phyloP scores from a whole-genome alignment of 2,113 vertebrate genomes.

The Calyptommatus sinebrachiatus region DNA sequence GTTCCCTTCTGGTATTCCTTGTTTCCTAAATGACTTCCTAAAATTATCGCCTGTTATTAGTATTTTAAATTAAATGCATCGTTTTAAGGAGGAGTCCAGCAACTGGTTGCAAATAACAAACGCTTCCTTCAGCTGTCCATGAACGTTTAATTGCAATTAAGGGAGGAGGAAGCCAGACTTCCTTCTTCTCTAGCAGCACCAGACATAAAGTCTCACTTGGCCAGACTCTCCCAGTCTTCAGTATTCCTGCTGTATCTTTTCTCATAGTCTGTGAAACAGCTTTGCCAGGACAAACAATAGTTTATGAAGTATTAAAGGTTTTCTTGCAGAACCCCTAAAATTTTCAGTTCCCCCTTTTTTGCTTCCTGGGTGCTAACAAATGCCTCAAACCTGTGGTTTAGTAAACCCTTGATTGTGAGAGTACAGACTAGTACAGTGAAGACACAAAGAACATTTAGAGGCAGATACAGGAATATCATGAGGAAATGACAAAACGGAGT shows the following conservation, averaged over 20 bases:
- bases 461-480: no score
- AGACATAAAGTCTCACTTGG: conserved; percentile 28
- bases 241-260: conserved; percentile 32
- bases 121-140: conserved; percentile 20
- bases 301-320: conserved; percentile 1
- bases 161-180: conserved; percentile 73
- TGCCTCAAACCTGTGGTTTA: no score
- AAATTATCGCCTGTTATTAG: conserved; percentile 22
- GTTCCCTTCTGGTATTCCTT: neutral
- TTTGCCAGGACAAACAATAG: conserved; percentile 38
- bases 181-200: conserved; percentile 56
- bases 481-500: no score
- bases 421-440: no score
- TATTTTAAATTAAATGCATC: conserved; percentile 24
- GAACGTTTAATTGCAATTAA: conserved; percentile 32
- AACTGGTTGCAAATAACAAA: conserved; percentile 4
- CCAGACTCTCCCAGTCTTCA: conserved; percentile 1
- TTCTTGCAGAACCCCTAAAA: neutral
- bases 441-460: no score
- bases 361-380: no score
- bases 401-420: no score
- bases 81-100: neutral
- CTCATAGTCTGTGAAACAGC: conserved; percentile 39
- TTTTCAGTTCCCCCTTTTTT: no score
- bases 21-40: conserved; percentile 19